Evolutionary conservation across 2,888 invertebrate genomes (phyloP), one percentile per base, ranked within the genome.

Genomic region (Acleris cristana): DNA sequence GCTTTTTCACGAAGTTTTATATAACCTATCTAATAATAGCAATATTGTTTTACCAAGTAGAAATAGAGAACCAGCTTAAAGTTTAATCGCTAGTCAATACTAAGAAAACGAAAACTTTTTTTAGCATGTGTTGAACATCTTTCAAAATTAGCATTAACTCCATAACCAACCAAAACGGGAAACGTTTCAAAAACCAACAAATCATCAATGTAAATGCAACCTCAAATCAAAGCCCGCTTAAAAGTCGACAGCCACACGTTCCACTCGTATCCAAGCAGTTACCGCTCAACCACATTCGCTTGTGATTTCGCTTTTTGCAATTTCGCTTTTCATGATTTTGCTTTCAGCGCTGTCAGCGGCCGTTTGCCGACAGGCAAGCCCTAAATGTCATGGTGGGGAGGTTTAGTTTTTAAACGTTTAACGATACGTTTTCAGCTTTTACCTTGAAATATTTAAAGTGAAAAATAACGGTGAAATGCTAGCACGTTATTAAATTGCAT

Each of bases 301-400:
- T 60, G 59, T 55, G 51, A 65, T 81, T 81, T 80, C 74, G 76
- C 76, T 81, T 82, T 79, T 82, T 76, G 77, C 78, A 78, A 81
- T 83, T 83, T 80, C 78, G 78, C 57, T 58, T 58, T 58, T 21
- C 16, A 10, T 18, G 48, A 23, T 83, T 83, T 80, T 77, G 78
- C 65, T 69, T 76, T 83, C 81, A 76, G 71, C 53, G 26, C 72
- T 81, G 83, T 79, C 83, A 75, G 74, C 54, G 70, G 40, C 51
- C 65, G 52, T 64, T 69, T 64, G 58, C 61, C 48, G 62, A 65
- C 61, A 61, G 58, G 57, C 58, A 66, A 62, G 67, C 61, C 53
- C 51, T 54, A 70, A 70, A 59, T 69, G 72, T 70, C 65, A 65
- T 49, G 60, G 56, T 30, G 57, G 8, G 19, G 16, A 10, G 44